These are phyloP conservation scores for Channa argus DNA, from an alignment of 2,113 vertebrate genomes.

Conservation along the genomic window DNA sequence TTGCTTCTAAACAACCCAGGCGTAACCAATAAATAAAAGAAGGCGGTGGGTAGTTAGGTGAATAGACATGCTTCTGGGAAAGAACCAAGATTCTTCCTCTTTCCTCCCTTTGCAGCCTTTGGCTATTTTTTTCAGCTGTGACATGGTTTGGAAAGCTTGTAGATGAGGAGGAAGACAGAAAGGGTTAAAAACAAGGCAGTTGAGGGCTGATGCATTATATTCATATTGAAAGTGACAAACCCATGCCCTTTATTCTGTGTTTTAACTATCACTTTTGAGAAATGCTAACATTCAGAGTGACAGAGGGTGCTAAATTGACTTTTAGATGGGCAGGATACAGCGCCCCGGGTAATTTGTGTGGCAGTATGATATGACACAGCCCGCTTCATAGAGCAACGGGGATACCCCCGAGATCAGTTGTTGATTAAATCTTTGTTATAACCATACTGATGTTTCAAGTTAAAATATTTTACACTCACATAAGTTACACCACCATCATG, in stretches of 20 bases:
- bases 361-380: slow-evolving; percentile 72
- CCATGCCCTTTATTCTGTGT: slow-evolving; percentile 70
- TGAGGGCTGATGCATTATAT: slow-evolving; percentile 67
- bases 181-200: slow-evolving; percentile 47
- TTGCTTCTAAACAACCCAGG: slow-evolving; percentile 84
- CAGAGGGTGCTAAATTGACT: slow-evolving; percentile 78
- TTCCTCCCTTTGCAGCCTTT: slow-evolving; percentile 49
- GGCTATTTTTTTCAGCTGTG: slow-evolving; percentile 41
- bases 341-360: slow-evolving; percentile 55
- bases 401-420: slow-evolving; percentile 66
- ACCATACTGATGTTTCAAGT: slow-evolving; percentile 65
- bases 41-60: slow-evolving; percentile 63
- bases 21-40: slow-evolving; percentile 79
- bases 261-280: slow-evolving; percentile 75
- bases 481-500: slow-evolving; percentile 50
- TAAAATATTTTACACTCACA: slow-evolving; percentile 72
- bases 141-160: slow-evolving; percentile 44
- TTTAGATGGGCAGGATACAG: slow-evolving; percentile 64
- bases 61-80: slow-evolving; percentile 62
- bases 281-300: slow-evolving; percentile 77
- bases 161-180: slow-evolving; percentile 24
- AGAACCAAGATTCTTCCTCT: slow-evolving; percentile 46
- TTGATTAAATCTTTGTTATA: slow-evolving; percentile 71
- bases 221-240: slow-evolving; percentile 76
- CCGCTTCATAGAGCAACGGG: slow-evolving; percentile 69